Evolutionary conservation across 2,888 invertebrate species (phyloP).

Genomic region (Cheilosia grossa): DNA sequence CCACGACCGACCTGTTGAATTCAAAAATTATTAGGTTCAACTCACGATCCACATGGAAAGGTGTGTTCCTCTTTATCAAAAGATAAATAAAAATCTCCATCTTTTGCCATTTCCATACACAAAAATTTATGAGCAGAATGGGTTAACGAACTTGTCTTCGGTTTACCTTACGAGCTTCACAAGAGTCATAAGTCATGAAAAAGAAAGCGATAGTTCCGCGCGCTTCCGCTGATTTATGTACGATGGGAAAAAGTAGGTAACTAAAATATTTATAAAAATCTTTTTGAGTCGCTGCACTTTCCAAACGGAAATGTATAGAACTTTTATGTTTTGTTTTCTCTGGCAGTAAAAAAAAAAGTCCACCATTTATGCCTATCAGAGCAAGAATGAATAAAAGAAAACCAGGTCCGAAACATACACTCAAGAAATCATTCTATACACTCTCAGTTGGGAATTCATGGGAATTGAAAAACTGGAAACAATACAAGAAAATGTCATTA

Average conservation of each 20-base stretch:
- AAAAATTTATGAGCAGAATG: slow-evolving; percentile 13
- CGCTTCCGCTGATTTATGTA: slow-evolving; percentile 20
- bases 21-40: neutral
- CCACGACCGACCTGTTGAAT: no score
- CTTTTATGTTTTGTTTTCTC: slow-evolving; percentile 12
- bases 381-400: slow-evolving; percentile 57
- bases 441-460: slow-evolving; percentile 23
- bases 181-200: slow-evolving; percentile 24
- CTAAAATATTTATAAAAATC: slow-evolving; percentile 9
- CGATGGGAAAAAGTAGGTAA: slow-evolving; percentile 20
- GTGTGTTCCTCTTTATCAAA: neutral
- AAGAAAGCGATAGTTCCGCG: slow-evolving; percentile 43
- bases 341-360: slow-evolving; percentile 9
- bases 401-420: slow-evolving; percentile 34
- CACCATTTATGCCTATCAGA: slow-evolving; percentile 55
- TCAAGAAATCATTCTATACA: neutral
- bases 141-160: slow-evolving; percentile 33
- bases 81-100: slow-evolving; percentile 10
- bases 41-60: neutral
- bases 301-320: slow-evolving; percentile 31
- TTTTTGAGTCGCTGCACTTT: slow-evolving; percentile 46
- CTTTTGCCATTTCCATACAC: slow-evolving; percentile 5
- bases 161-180: slow-evolving; percentile 1
- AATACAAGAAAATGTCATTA: slow-evolving; percentile 58
- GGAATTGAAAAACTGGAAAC: slow-evolving; percentile 44